phyloP scores from a whole-genome alignment of 2,797 vertebrate genomes.

The Enoplosus armatus region DNA sequence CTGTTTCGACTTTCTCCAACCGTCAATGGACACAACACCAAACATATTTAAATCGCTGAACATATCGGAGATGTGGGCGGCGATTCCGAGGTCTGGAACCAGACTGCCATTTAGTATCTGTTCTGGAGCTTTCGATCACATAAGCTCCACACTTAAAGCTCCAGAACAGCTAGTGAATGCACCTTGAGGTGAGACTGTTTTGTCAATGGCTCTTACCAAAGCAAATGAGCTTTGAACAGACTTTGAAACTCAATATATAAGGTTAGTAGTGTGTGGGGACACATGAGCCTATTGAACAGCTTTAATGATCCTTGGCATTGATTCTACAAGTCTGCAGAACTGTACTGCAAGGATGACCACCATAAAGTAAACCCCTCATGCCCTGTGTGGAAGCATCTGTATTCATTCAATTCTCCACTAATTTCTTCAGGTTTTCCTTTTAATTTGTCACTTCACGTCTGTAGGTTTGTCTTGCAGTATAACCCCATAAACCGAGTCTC shows the following conservation, averaged over 20 bases:
- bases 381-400: background rate
- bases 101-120: background rate
- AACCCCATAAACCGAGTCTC: background rate
- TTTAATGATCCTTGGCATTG: background rate
- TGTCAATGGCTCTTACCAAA: background rate
- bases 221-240: no score
- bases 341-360: no score
- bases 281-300: background rate
- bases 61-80: background rate
- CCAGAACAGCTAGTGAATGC: background rate
- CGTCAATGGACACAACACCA: background rate
- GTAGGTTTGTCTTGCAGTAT: background rate
- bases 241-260: background rate
- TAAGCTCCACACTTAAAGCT: background rate
- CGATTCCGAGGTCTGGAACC: background rate
- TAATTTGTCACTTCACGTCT: background rate
- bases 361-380: background rate
- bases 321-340: no score
- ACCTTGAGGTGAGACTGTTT: background rate
- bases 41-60: background rate
- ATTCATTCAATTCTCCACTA: background rate
- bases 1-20: background rate
- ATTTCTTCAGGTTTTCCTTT: background rate
- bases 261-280: background rate
- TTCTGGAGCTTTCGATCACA: background rate